Evolutionary conservation across 1,140 invertebrate species (phyloP).

Genomic region (Luehdorfia chinensis): DNA sequence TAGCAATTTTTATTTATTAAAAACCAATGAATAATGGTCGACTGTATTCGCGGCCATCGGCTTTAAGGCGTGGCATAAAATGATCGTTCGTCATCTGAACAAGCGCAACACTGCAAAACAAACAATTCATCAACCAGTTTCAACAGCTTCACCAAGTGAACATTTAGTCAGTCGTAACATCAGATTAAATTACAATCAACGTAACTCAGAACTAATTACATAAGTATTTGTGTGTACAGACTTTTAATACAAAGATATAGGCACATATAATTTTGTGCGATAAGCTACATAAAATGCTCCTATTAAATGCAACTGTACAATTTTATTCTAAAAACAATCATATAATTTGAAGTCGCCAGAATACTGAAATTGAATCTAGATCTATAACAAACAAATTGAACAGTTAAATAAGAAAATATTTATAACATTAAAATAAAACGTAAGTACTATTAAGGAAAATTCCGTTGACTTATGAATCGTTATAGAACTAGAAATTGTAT

Average conservation of each 20-base stretch:
- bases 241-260: too few species aligned
- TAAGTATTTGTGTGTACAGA: too few species aligned
- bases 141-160: too few species aligned
- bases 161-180: too few species aligned
- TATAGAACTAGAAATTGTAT: not conserved
- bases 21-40: too few species aligned
- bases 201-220: not conserved
- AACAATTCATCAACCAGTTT: not conserved
- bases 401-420: not conserved
- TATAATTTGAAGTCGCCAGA: not conserved
- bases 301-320: conserved; percentile 35
- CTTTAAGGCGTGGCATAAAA: too few species aligned
- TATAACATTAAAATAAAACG: not conserved
- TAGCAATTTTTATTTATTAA: too few species aligned
- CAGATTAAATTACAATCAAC: too few species aligned
- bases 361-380: conserved; percentile 3
- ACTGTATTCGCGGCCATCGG: too few species aligned
- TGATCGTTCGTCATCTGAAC: conserved; percentile 8
- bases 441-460: conserved; percentile 10
- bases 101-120: not conserved
- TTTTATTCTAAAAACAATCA: conserved; percentile 1
- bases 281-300: conserved; percentile 30
- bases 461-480: not conserved
- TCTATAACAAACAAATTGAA: not conserved
- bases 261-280: too few species aligned